These are phyloP conservation scores for Frankliniella fusca DNA, from an alignment of 2,888 invertebrate species.

Conservation along the genomic window DNA sequence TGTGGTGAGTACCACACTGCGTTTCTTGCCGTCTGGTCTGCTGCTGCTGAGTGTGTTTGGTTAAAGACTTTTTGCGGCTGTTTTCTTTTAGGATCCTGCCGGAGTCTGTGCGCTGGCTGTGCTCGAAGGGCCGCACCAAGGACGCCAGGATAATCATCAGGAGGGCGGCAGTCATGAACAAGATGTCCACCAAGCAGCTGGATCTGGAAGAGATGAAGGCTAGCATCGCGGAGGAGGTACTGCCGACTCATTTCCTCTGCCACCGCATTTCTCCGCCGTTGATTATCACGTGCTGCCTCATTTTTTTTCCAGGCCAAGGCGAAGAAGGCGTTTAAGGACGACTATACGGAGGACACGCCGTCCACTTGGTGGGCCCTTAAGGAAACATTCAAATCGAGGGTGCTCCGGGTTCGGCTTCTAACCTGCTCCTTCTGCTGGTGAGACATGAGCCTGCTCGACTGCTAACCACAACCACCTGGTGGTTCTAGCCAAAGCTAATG, in stretches of 20 bases:
- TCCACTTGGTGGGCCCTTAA: conserved; percentile 39
- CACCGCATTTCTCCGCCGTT: not conserved
- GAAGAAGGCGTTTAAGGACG: conserved; percentile 4
- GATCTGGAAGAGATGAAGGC: conserved; percentile 12
- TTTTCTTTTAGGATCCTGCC: conserved; percentile 44
- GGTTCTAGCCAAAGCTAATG: too few species aligned
- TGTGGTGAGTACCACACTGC: conserved; percentile 49
- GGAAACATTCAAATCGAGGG: conserved; percentile 54
- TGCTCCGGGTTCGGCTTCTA: conserved; percentile 53
- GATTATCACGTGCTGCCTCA: not conserved
- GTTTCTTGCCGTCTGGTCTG: not conserved
- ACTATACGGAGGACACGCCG: conserved; percentile 10
- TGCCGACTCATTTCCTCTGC: not conserved
- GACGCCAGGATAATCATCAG: conserved; percentile 41
- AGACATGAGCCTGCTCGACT: conserved; percentile 31
- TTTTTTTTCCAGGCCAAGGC: not conserved
- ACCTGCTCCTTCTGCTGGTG: conserved; percentile 73
- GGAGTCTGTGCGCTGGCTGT: conserved; percentile 50
- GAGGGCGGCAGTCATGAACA: conserved; percentile 2
- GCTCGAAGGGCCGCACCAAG: conserved; percentile 44
- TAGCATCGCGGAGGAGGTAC: conserved; percentile 4
- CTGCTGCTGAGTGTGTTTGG: too few species aligned
- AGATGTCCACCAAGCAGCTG: conserved; percentile 19
- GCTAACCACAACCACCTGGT: too few species aligned
- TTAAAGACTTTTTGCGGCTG: not conserved